These are phyloP conservation scores for Drosophila mayaguana DNA, from an alignment of 2,888 invertebrate genomes.

Conservation along the genomic window DNA sequence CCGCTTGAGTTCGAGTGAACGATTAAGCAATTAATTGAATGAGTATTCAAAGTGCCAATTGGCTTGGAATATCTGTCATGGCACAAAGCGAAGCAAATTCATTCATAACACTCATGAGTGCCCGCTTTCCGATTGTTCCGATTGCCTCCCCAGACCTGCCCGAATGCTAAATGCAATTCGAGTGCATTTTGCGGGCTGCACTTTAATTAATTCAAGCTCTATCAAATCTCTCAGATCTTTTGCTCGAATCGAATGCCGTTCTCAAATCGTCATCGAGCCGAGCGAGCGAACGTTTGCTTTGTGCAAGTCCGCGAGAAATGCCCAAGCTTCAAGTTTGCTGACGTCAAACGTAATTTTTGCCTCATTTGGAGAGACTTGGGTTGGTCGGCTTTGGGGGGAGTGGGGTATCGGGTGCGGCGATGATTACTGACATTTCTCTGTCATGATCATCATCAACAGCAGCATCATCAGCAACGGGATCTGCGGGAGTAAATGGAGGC, in stretches of 20 bases:
- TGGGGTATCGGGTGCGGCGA: background rate
- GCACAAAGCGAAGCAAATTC: constrained; percentile 30
- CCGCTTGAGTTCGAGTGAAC: constrained; percentile 13
- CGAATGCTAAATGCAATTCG: constrained; percentile 1
- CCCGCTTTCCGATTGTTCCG: background rate
- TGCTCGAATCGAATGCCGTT: constrained; percentile 51
- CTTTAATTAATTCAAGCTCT: constrained; percentile 47
- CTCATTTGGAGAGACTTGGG: background rate
- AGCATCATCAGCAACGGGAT: constrained; percentile 14
- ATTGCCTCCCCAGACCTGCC: background rate
- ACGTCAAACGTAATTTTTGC: constrained; percentile 62
- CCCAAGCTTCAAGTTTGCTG: constrained; percentile 52
- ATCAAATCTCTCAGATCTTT: constrained; percentile 48
- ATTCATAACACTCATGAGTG: constrained; percentile 43
- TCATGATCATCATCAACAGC: constrained; percentile 48
- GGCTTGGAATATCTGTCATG: constrained; percentile 20
- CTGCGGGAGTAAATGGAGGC: constrained; percentile 6
- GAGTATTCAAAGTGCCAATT: constrained; percentile 24
- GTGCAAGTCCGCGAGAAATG: constrained; percentile 42
- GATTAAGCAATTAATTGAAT: constrained; percentile 30
- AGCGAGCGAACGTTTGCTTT: constrained; percentile 9
- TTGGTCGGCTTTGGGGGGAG: background rate
- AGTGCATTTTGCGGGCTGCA: constrained; percentile 48
- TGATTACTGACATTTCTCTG: constrained; percentile 65
- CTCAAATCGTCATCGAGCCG: constrained; percentile 43